Evolutionary conservation across 2,113 vertebrate genomes (phyloP).

Genomic region (Pholis gunnellus): DNA sequence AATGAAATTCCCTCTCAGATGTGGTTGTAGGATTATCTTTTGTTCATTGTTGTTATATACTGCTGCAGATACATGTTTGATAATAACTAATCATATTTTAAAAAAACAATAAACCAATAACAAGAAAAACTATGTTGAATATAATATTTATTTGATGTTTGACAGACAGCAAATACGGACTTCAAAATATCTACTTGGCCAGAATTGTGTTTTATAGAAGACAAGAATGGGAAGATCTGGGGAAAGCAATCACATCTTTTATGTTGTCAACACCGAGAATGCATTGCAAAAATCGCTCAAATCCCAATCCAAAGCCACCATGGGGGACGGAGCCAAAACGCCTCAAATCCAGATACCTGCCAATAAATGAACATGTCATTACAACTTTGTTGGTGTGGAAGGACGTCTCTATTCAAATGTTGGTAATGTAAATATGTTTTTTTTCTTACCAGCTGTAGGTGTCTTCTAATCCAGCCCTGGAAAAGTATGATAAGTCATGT

Average conservation of each 20-base stretch:
- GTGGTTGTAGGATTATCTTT: not conserved
- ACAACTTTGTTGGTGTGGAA: not conserved
- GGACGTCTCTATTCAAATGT: not conserved
- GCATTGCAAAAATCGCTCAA: conserved; percentile 95
- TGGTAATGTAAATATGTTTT: not conserved
- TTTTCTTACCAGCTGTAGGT: conserved; percentile 91
- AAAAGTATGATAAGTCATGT: conserved; percentile 54
- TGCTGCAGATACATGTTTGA: not conserved
- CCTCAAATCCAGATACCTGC: conserved; percentile 96
- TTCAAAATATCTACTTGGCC: not conserved
- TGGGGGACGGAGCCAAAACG: conserved; percentile 94
- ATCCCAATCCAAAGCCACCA: conserved; percentile 97
- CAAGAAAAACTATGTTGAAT: not conserved
- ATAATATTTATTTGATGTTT: conserved; percentile 20
- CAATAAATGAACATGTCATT: conserved; percentile 21
- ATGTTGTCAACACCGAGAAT: conserved; percentile 95
- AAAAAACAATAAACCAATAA: not conserved
- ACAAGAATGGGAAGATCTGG: conserved; percentile 93
- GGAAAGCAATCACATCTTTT: conserved; percentile 97
- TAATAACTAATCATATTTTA: not conserved
- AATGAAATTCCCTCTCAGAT: not conserved
- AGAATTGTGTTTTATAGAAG: conserved; percentile 78
- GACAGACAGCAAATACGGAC: not conserved
- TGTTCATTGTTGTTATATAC: not conserved
- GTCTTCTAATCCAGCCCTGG: conserved; percentile 88